Evolutionary conservation across 2,113 vertebrate species (phyloP), one percentile per base, ranked within the genome.

Genomic region (Neodontobutis hainanensis): DNA sequence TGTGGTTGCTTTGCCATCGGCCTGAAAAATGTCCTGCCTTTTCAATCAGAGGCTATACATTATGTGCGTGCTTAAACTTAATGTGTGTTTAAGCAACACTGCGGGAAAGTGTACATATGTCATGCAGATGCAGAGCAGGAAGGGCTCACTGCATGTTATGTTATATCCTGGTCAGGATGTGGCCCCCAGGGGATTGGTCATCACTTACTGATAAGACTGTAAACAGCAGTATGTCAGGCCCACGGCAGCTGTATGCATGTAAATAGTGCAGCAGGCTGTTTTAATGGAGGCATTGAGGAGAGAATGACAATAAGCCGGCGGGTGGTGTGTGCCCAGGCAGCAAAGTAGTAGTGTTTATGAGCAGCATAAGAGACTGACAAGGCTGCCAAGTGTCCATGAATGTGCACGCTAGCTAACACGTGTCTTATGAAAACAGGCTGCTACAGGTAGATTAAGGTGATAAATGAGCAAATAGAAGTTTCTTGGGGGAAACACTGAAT

Each of bases 131-230:
- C 50, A 61, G 42, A 58, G 65, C 27, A 51, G n/a, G n/a, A 61
- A 6, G 50, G 19, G 12, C 78, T 47, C 49, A 11, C 51, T 66
- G 52, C 52, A 59, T 60, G 44, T 65, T 51, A 11, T 67, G 53
- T 58, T 48, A 48, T 11, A 55, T 68, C 65, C 52, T 56, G 52
- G 32, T 50, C 15, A 11, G 46, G 27, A 27, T 46, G 50, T 6
- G 49, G 55, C 0, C 67, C 73, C 12, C 34, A 15, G 32, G 45
- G 19, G 49, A 38, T 45, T 14, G 47, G 19, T 65, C 59, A 61
- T 79, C 56, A 56, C 50, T 56, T 55, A 61, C 48, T 60, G 59
- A 70, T 50, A 66, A 38, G 52, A 47, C 42, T 48, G 48, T 75
- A 63, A 78, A 64, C 55, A 57, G 69, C 35, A 19, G 10, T 68